Percentiles rank a stretch among this genome's conserved stretches.
These are phyloP conservation scores for Chamaetylas fuelleborni DNA, from an alignment of 2,113 vertebrate species.

Conservation along the genomic window DNA sequence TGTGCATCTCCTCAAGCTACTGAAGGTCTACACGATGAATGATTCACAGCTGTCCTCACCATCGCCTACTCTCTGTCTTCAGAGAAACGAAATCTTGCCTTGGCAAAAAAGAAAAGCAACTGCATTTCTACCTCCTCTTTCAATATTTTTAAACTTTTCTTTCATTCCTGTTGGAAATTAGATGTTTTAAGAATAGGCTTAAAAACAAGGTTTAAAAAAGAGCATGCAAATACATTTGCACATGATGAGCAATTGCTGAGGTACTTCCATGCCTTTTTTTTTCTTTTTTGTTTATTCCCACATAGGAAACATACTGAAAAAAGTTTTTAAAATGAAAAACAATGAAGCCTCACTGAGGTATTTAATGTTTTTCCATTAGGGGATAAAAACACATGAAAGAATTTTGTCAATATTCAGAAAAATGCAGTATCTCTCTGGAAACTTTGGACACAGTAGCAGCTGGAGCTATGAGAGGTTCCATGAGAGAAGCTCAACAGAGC, in stretches of 20 bases:
- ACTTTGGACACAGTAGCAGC: not conserved
- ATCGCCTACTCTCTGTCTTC: slow-evolving; percentile 3
- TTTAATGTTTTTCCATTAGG: not conserved
- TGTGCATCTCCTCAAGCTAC: not conserved
- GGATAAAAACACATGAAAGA: not conserved
- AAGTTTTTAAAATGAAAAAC: not conserved
- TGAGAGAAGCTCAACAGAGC: not conserved
- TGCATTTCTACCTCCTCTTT: slow-evolving; percentile 5
- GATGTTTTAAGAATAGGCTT: not conserved
- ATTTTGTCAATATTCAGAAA: not conserved
- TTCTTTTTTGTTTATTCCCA: not conserved
- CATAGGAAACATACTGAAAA: not conserved
- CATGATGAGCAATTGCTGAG: not conserved
- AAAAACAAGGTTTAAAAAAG: not conserved
- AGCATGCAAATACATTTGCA: not conserved
- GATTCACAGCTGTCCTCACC: slow-evolving; percentile 37
- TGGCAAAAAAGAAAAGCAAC: not conserved
- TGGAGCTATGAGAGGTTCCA: not conserved
- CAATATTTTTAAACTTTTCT: slow-evolving; percentile 27
- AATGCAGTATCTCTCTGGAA: not conserved
- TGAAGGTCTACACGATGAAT: not conserved
- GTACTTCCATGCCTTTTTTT: not conserved
- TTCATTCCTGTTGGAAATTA: slow-evolving; percentile 9
- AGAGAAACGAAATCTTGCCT: slow-evolving; percentile 5
- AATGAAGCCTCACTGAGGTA: not conserved